Evolutionary conservation across 1,140 invertebrate genomes (phyloP).

Genomic region (Bombus sibiricus): DNA sequence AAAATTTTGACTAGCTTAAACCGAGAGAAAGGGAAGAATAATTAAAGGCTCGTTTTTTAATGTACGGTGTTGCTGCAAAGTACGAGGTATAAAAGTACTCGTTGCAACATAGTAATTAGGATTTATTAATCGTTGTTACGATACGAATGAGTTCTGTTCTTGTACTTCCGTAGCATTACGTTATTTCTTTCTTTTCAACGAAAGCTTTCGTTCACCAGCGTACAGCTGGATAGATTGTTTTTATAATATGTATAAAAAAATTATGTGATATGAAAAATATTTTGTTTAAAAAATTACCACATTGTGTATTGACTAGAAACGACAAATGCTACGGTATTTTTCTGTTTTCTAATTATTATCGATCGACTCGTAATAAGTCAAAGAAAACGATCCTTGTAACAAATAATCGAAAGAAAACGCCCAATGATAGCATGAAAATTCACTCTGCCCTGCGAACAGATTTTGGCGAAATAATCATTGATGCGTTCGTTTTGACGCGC

Average conservation of each 20-base stretch:
- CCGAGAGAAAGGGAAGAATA: not conserved
- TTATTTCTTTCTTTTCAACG: not conserved
- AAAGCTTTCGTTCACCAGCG: not conserved
- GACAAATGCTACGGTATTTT: no score
- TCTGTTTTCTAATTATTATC: no score
- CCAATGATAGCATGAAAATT: not conserved
- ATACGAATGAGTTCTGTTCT: no score
- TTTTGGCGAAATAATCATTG: not conserved
- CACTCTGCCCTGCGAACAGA: not conserved
- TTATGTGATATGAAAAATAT: no score
- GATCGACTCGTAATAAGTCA: not conserved
- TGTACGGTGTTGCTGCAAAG: not conserved
- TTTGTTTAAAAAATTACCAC: no score
- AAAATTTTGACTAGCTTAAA: not conserved
- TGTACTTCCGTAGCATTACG: no score
- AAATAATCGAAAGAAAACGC: not conserved
- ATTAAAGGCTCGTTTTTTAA: not conserved
- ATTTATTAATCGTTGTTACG: not conserved
- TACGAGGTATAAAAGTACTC: not conserved
- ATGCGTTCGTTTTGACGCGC: not conserved
- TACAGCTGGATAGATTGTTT: no score
- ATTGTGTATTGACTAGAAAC: no score
- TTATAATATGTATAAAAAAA: no score
- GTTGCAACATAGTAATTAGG: not conserved
- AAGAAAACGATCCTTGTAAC: not conserved